Base-by-base conservation (phyloP, 2,888 invertebrate species). In the Ramazzottius varieornatus region DNA sequence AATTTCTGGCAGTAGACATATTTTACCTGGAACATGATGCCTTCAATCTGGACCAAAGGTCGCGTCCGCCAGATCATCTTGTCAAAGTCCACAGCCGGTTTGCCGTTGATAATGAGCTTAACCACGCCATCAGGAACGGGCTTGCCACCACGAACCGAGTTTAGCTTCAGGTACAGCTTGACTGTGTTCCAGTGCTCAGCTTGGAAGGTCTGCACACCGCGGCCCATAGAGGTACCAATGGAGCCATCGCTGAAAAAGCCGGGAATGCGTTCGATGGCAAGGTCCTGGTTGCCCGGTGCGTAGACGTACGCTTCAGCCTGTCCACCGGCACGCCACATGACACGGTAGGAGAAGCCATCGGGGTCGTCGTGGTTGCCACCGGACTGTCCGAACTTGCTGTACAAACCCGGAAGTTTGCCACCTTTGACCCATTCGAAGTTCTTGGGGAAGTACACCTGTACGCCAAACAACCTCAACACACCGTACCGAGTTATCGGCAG, bases 391-490 rank as follows among this genome's bases (percentile, higher is more conserved):
- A 68, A 67, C n/a, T 69, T 70, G 2, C 70, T 70, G 46, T 67
- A 70, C 16, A 71, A 64, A n/a, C 72, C 72, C 0, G 72, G 71
- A 16, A 72, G 67, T 54, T 72, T 72, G 1, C 72, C 71, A 1
- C 72, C 69, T 46, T 66, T 66, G 24, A 68, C 69, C 46, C 67
- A 69, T 63, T 69, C 67, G 40, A 69, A 69, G 54, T 67, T 68
- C 2, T 46, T 63, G 32, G 46, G 66, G 66, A 68, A 68, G 64
- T 68, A 69, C 1, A 70, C 66, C n/a, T n/a, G n/a, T n/a, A n/a
- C n/a, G n/a, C n/a, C n/a, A n/a, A n/a, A n/a, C n/a, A n/a, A n/a
- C n/a, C n/a, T n/a, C n/a, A n/a, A n/a, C n/a, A n/a, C n/a, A n/a
- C n/a, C n/a, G n/a, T n/a, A n/a, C n/a, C n/a, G n/a, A n/a, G n/a